These are phyloP conservation scores for Zingel zingel DNA, from an alignment of 2,113 vertebrate genomes.

Conservation along the genomic window DNA sequence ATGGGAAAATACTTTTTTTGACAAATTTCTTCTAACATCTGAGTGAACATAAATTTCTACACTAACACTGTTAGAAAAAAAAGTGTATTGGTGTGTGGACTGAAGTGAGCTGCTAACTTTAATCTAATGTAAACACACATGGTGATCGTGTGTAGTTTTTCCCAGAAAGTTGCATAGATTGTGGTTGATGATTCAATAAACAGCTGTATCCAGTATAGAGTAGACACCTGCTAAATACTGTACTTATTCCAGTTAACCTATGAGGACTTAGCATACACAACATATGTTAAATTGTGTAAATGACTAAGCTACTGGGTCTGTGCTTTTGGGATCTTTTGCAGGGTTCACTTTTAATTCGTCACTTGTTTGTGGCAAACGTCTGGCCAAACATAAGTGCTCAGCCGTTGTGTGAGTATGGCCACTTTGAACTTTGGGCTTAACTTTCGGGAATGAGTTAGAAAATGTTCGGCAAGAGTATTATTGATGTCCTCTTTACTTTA, in stretches of 20 bases:
- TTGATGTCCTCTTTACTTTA: constrained; percentile 44
- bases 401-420: neutral
- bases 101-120: neutral
- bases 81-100: neutral
- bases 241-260: neutral
- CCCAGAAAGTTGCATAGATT: neutral
- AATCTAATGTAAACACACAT: neutral
- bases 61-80: neutral
- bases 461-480: constrained; percentile 14
- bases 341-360: constrained; percentile 6
- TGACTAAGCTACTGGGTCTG: neutral
- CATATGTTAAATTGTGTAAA: neutral
- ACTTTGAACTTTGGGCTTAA: constrained; percentile 19
- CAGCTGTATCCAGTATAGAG: too few species aligned
- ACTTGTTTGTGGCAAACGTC: neutral
- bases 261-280: neutral
- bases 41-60: neutral
- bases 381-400: neutral
- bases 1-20: neutral
- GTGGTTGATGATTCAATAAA: too few species aligned
- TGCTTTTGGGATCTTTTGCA: neutral
- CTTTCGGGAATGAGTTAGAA: constrained; percentile 43
- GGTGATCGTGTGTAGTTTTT: neutral
- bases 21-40: neutral
- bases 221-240: too few species aligned